Percentiles rank a stretch among this genome's conserved stretches.
phyloP scores from a whole-genome alignment of 2,888 invertebrate genomes.

The Cataglyphis cursor region DNA sequence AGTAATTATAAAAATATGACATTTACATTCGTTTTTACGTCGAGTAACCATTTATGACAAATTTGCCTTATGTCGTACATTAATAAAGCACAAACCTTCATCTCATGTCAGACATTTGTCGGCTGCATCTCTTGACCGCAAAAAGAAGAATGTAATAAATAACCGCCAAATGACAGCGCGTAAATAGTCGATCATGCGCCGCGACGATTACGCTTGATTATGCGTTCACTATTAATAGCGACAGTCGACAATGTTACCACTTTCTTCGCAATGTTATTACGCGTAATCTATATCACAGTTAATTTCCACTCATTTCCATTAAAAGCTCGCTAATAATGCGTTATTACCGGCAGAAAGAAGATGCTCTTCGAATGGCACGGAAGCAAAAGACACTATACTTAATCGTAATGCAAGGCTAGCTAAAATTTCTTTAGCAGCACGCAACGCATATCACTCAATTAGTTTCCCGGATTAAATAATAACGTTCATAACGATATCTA shows the following conservation, averaged over 20 bases:
- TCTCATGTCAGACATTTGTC: not conserved
- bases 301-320: slow-evolving; percentile 35
- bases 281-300: slow-evolving; percentile 19
- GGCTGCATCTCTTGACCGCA: not conserved
- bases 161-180: slow-evolving; percentile 13
- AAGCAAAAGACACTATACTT: slow-evolving; percentile 18
- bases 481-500: not conserved
- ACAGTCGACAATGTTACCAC: not conserved
- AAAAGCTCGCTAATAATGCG: slow-evolving; percentile 27
- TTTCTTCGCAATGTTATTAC: slow-evolving; percentile 37
- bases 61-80: not conserved
- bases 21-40: not conserved
- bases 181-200: slow-evolving; percentile 36
- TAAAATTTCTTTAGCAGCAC: slow-evolving; percentile 26
- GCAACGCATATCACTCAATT: slow-evolving; percentile 9
- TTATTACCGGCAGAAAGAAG: slow-evolving; percentile 4
- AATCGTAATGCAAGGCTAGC: slow-evolving; percentile 2
- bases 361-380: slow-evolving; percentile 3
- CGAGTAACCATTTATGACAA: slow-evolving; percentile 6
- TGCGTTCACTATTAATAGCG: slow-evolving; percentile 26
- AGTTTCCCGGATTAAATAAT: slow-evolving; percentile 36
- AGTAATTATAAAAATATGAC: not conserved
- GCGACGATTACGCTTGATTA: slow-evolving; percentile 32
- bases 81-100: not conserved
- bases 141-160: slow-evolving; percentile 4